Conservation (phyloP, 2,113 vertebrate species). For the Caloenas nicobarica region DNA sequence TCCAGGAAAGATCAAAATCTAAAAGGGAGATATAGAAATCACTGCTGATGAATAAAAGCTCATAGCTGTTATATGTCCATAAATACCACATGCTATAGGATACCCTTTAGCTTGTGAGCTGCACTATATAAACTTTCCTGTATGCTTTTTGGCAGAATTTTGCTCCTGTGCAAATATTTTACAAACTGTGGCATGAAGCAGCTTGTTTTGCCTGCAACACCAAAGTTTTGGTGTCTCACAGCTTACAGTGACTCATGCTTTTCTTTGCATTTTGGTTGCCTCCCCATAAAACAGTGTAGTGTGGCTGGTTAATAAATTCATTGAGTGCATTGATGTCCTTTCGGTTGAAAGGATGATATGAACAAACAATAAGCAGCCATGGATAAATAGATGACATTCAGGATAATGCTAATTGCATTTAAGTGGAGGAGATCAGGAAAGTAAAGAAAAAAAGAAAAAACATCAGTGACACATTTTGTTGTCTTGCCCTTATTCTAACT, state of each 20-base stretch:
- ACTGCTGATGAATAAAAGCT: background rate
- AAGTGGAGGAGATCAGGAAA: background rate
- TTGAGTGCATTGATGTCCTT: slow-evolving; percentile 5
- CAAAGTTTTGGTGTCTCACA: slow-evolving; percentile 1
- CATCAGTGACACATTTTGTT: background rate
- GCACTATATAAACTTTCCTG: background rate
- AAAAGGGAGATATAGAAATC: background rate
- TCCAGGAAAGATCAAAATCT: background rate
- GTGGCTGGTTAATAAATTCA: background rate
- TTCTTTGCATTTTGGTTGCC: background rate
- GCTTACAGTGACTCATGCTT: slow-evolving; percentile 12
- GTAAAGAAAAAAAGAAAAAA: background rate
- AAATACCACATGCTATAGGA: background rate
- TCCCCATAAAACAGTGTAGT: background rate
- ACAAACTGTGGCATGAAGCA: slow-evolving; percentile 7
- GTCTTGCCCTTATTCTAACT: background rate
- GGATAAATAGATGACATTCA: background rate
- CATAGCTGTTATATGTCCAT: background rate
- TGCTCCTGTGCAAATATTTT: background rate
- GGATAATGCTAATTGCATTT: background rate
- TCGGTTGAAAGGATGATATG: background rate
- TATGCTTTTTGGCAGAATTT: background rate
- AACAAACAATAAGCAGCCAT: background rate
- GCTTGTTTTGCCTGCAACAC: slow-evolving; percentile 41
- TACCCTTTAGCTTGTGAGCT: background rate